phyloP scores from a whole-genome alignment of 2,888 invertebrate species.

The Thecocarcelia acutangulata region DNA sequence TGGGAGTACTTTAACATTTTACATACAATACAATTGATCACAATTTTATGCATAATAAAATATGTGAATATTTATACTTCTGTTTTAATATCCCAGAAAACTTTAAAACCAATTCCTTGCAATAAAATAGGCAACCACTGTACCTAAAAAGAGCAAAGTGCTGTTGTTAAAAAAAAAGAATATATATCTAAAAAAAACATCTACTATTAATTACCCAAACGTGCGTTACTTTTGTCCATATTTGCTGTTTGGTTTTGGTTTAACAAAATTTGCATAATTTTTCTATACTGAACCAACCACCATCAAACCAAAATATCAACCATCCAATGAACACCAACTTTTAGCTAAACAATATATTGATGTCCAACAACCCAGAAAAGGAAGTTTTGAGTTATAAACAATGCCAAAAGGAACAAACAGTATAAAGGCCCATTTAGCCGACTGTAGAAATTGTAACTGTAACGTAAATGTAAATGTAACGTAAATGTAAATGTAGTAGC shows the following conservation, averaged over 20 bases:
- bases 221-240: slow-evolving; percentile 55
- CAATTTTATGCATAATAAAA: too few species aligned
- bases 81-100: too few species aligned
- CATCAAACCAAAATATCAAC: slow-evolving; percentile 27
- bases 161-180: slow-evolving; percentile 1
- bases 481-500: too few species aligned
- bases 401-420: slow-evolving; percentile 51
- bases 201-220: slow-evolving; percentile 63
- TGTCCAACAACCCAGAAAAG: slow-evolving; percentile 58
- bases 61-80: too few species aligned
- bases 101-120: too few species aligned
- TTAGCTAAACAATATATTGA: slow-evolving; percentile 34
- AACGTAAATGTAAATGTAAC: too few species aligned
- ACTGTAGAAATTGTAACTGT: too few species aligned
- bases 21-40: too few species aligned
- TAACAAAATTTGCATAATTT: slow-evolving; percentile 66
- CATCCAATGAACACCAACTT: slow-evolving; percentile 19
- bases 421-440: too few species aligned
- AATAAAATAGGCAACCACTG: too few species aligned
- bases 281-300: slow-evolving; percentile 47
- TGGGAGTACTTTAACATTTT: too few species aligned
- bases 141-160: slow-evolving; percentile 23
- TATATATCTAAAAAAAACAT: too few species aligned
- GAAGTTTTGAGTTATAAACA: slow-evolving; percentile 54
- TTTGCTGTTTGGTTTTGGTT: slow-evolving; percentile 35